Evolutionary conservation across 2,888 invertebrate species (phyloP).

Genomic region (Abrostola triplasia): DNA sequence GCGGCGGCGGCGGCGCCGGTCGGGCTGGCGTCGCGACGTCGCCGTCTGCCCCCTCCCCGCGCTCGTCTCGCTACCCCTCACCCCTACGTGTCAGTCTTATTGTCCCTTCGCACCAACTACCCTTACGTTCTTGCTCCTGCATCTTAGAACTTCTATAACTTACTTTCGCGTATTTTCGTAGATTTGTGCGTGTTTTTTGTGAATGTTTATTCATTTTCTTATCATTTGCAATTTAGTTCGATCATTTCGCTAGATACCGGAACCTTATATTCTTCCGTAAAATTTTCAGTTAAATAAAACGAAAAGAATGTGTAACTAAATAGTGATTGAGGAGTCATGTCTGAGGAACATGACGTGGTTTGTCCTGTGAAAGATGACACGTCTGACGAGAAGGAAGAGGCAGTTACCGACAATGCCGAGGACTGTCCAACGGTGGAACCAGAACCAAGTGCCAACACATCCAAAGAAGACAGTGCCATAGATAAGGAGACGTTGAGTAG

Average conservation of each 20-base stretch:
- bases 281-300: constrained; percentile 19
- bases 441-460: constrained; percentile 73
- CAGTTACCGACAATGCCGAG: constrained; percentile 40
- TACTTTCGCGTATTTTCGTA: constrained; percentile 19
- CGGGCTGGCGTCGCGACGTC: constrained; percentile 87
- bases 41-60: constrained; percentile 62
- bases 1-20: constrained; percentile 73
- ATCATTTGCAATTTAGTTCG: background rate
- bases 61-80: constrained; percentile 48
- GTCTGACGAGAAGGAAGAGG: constrained; percentile 55
- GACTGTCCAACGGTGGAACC: constrained; percentile 43
- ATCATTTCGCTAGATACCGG: background rate
- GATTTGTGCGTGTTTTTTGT: constrained; percentile 11
- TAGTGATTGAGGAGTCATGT: constrained; percentile 74
- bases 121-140: constrained; percentile 39
- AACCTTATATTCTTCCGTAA: background rate
- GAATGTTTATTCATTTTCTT: background rate
- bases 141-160: constrained; percentile 36
- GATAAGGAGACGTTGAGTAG: constrained; percentile 59
- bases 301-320: constrained; percentile 54
- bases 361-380: constrained; percentile 65
- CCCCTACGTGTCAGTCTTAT: constrained; percentile 56
- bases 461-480: constrained; percentile 72
- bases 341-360: constrained; percentile 77
- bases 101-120: constrained; percentile 52